phyloP scores from a whole-genome alignment of 2,113 vertebrate genomes.

The Xyliphius kryptos region DNA sequence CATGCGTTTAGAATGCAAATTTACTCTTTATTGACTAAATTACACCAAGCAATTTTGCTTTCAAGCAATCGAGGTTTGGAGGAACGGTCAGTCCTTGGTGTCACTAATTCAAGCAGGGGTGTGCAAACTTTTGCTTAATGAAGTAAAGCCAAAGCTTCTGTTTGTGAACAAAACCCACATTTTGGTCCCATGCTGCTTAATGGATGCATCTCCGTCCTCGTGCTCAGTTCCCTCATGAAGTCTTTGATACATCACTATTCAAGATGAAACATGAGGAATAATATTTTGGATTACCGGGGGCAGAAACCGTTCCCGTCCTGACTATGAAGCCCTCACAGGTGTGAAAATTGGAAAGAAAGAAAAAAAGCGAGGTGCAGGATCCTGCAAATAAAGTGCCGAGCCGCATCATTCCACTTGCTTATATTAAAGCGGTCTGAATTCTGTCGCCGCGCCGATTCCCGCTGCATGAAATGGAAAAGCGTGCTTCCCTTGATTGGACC shows the following conservation, averaged over 20 bases:
- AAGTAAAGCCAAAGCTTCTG: too few relatives aligned
- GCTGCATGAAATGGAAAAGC: slow-evolving; percentile 6
- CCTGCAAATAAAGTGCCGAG: slow-evolving; percentile 17
- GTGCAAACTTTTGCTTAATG: too few relatives aligned
- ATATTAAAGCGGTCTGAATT: slow-evolving; percentile 19
- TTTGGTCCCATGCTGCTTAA: too few relatives aligned
- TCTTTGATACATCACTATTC: neutral
- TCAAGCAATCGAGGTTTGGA: too few relatives aligned
- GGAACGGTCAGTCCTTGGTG: too few relatives aligned
- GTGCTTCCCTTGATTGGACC: slow-evolving; percentile 24
- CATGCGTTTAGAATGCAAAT: too few relatives aligned
- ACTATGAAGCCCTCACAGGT: neutral
- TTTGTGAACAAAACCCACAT: too few relatives aligned
- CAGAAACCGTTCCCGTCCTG: neutral
- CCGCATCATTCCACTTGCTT: slow-evolving; percentile 15
- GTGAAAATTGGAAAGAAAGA: slow-evolving; percentile 1
- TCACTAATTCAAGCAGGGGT: too few relatives aligned
- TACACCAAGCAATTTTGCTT: too few relatives aligned
- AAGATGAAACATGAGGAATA: neutral
- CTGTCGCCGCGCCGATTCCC: slow-evolving; percentile 22
- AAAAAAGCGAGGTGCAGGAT: slow-evolving; percentile 2
- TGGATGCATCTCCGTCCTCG: too few relatives aligned
- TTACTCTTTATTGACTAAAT: too few relatives aligned
- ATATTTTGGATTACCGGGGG: slow-evolving; percentile 1
- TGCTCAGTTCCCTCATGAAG: neutral